Evolutionary conservation across 2,888 invertebrate species (phyloP).

Genomic region (Noctuana brunneofusca): DNA sequence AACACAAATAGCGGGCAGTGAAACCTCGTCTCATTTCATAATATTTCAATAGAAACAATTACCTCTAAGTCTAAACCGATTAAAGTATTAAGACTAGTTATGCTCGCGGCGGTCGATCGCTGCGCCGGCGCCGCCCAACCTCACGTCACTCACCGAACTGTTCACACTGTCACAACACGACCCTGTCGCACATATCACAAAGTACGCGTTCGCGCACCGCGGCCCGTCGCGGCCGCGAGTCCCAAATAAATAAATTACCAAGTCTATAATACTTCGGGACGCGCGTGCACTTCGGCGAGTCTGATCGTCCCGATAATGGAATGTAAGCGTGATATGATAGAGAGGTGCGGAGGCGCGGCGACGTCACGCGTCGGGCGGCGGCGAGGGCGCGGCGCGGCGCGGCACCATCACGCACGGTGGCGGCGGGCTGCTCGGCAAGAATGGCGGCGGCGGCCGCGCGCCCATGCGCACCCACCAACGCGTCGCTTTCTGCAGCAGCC

Average conservation of each 20-base stretch:
- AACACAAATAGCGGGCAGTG: conserved; percentile 58
- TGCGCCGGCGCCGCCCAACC: conserved; percentile 41
- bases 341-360: conserved; percentile 48
- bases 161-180: conserved; percentile 47
- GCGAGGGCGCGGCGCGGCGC: conserved; percentile 57
- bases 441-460: conserved; percentile 62
- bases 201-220: conserved; percentile 45
- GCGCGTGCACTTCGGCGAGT: conserved; percentile 63
- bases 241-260: conserved; percentile 79
- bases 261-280: conserved; percentile 78
- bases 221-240: conserved; percentile 48
- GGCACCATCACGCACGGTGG: conserved; percentile 63
- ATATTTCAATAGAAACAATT: conserved; percentile 62
- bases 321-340: conserved; percentile 78
- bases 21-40: conserved; percentile 55
- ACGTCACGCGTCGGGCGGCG: conserved; percentile 54
- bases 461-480: conserved; percentile 81
- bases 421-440: conserved; percentile 56
- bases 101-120: conserved; percentile 46
- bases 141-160: conserved; percentile 33
- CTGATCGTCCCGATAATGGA: conserved; percentile 77
- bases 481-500: conserved; percentile 79
- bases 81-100: conserved; percentile 62
- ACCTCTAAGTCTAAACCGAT: conserved; percentile 58
- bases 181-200: conserved; percentile 56